Evolutionary conservation across 2,113 vertebrate genomes (phyloP).

Genomic region (human (Homo sapiens)): DNA sequence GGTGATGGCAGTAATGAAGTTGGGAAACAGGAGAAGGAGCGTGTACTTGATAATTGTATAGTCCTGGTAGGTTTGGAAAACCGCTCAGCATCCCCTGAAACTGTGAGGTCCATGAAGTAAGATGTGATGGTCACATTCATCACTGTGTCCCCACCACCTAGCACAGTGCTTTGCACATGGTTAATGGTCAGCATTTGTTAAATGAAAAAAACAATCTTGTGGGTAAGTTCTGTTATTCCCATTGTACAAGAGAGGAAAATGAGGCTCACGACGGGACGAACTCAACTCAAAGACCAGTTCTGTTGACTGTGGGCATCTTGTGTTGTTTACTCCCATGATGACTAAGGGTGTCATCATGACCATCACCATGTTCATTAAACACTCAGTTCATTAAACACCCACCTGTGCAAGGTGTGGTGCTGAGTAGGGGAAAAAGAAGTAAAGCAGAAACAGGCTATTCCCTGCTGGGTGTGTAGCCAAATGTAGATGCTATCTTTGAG

Average conservation of each 20-base stretch:
- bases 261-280: background rate
- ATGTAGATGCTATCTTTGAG: background rate
- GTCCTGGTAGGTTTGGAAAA: slow-evolving; percentile 29
- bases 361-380: background rate
- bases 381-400: background rate
- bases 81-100: background rate
- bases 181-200: slow-evolving; percentile 25
- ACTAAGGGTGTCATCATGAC: background rate
- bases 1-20: background rate
- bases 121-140: background rate
- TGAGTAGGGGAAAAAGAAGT: background rate
- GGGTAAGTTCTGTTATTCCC: background rate
- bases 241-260: background rate
- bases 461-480: background rate
- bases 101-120: background rate
- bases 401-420: slow-evolving; percentile 34
- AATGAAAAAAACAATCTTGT: background rate
- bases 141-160: background rate
- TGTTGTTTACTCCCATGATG: background rate
- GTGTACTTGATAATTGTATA: background rate
- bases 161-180: background rate
- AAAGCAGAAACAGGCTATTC: background rate
- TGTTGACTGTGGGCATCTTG: background rate
- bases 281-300: slow-evolving; percentile 9
- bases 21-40: background rate